Evolutionary conservation across 2,797 vertebrate species (phyloP), one percentile per base, ranked within the genome.

Genomic region (Eupleurogrammus muticus): DNA sequence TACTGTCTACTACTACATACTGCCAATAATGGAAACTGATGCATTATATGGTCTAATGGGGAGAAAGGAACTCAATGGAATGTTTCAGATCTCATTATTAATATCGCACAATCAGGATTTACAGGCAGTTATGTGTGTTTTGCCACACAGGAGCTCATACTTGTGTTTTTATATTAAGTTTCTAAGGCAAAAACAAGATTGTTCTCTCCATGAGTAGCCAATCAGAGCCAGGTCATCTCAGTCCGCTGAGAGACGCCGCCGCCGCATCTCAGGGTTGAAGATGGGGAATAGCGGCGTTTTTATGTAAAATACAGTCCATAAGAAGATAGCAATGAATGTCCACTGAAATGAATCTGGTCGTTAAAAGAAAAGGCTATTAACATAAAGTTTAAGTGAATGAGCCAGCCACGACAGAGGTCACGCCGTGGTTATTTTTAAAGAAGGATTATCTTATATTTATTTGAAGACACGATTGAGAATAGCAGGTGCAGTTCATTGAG

Each of bases 201-300:
- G 75, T 73, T 54, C 63, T 60, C 52, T 64, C 24, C 38, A 32
- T 1, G 52, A 20, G 46, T 36, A 28, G 52, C 66, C 44, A 57
- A 75, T 40, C 55, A 63, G 67, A 59, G 50, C 49, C 44, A 11
- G 50, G 58, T 75, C 75, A 75, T 71, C 68, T 48, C 49, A 13
- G 69, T 19, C 28, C 1, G 28, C 46, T 42, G 5, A 9, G 44
- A 64, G 49, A 83, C 75, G 80, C 66, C 65, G 23, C 48, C 66
- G 81, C 63, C 56, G 53, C 62, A 59, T 72, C 58, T 72, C 51
- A 40, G 23, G 24, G 61, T n/a, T 49, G 49, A 61, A 64, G 50
- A 70, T 19, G 28, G n/a, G n/a, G n/a, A n/a, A n/a, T n/a, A n/a
- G n/a, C n/a, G n/a, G 49, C 57, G 36, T 40, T 57, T 21, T 23